These are phyloP conservation scores for Cololabis saira DNA, from an alignment of 2,113 vertebrate genomes.

Conservation along the genomic window DNA sequence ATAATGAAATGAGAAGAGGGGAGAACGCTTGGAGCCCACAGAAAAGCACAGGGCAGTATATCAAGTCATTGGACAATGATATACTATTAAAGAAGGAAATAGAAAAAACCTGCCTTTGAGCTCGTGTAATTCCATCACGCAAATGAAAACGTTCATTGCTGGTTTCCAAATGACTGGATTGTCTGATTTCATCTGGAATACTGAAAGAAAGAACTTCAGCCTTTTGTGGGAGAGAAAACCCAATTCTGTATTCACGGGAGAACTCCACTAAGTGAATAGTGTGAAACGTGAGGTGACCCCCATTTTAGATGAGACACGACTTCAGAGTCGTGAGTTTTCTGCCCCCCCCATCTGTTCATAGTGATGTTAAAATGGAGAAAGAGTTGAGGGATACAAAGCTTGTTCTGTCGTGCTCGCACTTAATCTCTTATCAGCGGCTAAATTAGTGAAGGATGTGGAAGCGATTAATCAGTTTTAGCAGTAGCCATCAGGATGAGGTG, in stretches of 20 bases:
- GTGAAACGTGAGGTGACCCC: conserved; percentile 31
- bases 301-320: conserved; percentile 23
- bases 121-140: conserved; percentile 53
- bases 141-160: conserved; percentile 52
- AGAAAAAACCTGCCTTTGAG: conserved; percentile 45
- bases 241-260: conserved; percentile 27
- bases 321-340: conserved; percentile 6
- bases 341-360: not conserved
- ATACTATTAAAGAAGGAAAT: conserved; percentile 51
- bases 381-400: conserved; percentile 15
- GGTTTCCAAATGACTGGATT: not conserved
- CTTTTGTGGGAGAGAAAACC: conserved; percentile 29
- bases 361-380: conserved; percentile 6
- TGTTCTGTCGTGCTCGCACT: conserved; percentile 42
- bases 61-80: conserved; percentile 60
- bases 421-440: conserved; percentile 48
- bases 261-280: conserved; percentile 2
- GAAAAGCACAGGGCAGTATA: conserved; percentile 40
- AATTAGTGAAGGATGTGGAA: conserved; percentile 47
- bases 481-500: conserved; percentile 1
- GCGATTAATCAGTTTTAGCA: conserved; percentile 56
- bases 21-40: conserved; percentile 30
- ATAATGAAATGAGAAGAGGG: conserved; percentile 52
- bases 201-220: conserved; percentile 38
- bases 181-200: conserved; percentile 48